Evolutionary conservation across 2,797 vertebrate species (phyloP), one percentile per base, ranked within the genome.

Genomic region (Neosilurus hyrtlii): DNA sequence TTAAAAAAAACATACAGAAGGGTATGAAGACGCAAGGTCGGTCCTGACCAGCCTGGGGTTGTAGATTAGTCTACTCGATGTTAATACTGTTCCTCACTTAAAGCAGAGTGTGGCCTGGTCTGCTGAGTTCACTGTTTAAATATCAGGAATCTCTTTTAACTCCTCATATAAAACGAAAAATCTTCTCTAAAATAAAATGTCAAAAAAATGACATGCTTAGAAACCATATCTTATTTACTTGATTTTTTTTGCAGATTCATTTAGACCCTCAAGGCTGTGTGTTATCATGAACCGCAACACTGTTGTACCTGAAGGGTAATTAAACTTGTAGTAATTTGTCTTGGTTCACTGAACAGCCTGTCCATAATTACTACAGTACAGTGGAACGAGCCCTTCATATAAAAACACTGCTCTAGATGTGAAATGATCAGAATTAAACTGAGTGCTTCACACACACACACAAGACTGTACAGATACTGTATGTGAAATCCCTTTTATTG

Each of bases 401-500:
- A 2, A 43, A 2, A 43, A 43, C 37, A 43, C 37, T 43, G 37
- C 37, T 43, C 37, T 43, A 6, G 37, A 43, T 43, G 2, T 3
- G 37, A 43, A 43, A 43, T 43, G 37, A 43, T 43, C 37, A 43
- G 37, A 43, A 43, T 43, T 43, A 43, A 43, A 43, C 37, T 3
- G 37, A 43, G 37, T 6, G 2, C 6, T 6, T 43, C 37, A 43
- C 37, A 43, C 37, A 43, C 37, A 43, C 11, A 35, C n/a, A 59
- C 30, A 22, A 12, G 30, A 6, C 4, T 59, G 35, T 12, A 57
- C 20, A 35, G 73, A 59, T n/a, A n/a, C n/a, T n/a, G n/a, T 22
- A 37, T 9, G 20, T 62, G 12, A 30, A 30, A 43, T 76, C 35
- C 22, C 20, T 62, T 76, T 76, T 62, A 76, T 76, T 77, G 75